Evolutionary conservation across 2,888 invertebrate species (phyloP).

Genomic region (Metalampra italica): DNA sequence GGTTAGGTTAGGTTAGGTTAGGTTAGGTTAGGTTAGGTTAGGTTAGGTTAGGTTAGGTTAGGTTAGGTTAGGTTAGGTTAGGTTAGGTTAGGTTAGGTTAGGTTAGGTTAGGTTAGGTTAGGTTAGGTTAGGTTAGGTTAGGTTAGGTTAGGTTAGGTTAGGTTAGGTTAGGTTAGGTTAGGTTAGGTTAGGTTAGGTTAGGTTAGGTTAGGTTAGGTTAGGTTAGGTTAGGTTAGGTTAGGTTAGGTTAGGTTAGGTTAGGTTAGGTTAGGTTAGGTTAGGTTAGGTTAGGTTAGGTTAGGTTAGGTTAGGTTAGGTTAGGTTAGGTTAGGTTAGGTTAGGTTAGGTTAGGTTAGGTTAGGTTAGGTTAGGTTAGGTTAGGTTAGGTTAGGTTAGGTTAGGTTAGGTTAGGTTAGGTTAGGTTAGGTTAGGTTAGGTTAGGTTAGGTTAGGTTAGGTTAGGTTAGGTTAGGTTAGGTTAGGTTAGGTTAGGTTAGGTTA

Average conservation of each 20-base stretch:
- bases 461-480: too few relatives aligned
- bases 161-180: background rate
- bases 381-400: too few relatives aligned
- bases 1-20: background rate
- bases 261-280: background rate
- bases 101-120: slow-evolving; percentile 9
- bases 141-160: background rate
- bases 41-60: background rate
- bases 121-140: background rate
- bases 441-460: too few relatives aligned
- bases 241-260: background rate
- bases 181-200: background rate
- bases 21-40: background rate
- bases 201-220: slow-evolving; percentile 1
- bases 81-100: background rate
- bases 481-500: too few relatives aligned
- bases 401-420: too few relatives aligned
- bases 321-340: too few relatives aligned
- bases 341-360: too few relatives aligned
- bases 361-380: too few relatives aligned
- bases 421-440: too few relatives aligned
- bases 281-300: too few relatives aligned
- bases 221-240: slow-evolving; percentile 3
- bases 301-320: too few relatives aligned
- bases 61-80: background rate